Evolutionary conservation across 2,797 vertebrate genomes (phyloP), one percentile per base, ranked within the genome.

Genomic region (Limnodromus scolopaceus): DNA sequence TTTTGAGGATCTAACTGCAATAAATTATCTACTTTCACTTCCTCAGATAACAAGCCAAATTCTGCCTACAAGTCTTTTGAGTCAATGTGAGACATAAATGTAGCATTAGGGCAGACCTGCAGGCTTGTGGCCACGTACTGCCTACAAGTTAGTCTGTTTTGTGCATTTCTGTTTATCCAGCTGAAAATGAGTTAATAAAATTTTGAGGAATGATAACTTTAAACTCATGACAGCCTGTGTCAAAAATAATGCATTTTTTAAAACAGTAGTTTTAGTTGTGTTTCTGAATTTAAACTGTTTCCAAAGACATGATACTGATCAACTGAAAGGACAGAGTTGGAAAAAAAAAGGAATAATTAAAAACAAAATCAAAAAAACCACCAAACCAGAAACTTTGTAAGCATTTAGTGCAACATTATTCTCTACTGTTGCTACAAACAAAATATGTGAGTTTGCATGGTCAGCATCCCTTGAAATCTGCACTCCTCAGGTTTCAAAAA

Each of bases 1-100:
- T 96, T 95, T 92, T 92, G 60, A 92, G 81, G 65, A 94, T 94
- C 93, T 83, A 91, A 80, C 82, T 72, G 58, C 69, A 92, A 71
- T 84, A 96, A 94, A 92, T 92, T 84, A 74, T 66, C 58, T 65
- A 36, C 38, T 89, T 81, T 71, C 85, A 43, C 54, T 94, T 89
- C 53, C 65, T 84, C 84, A 95, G 93, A 84, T 91, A 96, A 93
- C 84, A 83, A 41, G 61, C 17, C 34, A 65, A 92, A 91, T 92
- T 92, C 60, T 87, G 75, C 81, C 91, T 85, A 61, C 0, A 1
- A 68, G 57, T 83, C 68, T 89, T 91, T 23, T 34, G 34, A 91
- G 53, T 78, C 68, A 68, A 54, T 46, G 39, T 64, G 55, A 72
- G 43, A 58, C 65, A 63, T 54, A 91, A 71, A 65, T 0, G 0